Evolutionary conservation across 2,888 invertebrate genomes (phyloP).

Genomic region (Lissocephala sabroskyi): DNA sequence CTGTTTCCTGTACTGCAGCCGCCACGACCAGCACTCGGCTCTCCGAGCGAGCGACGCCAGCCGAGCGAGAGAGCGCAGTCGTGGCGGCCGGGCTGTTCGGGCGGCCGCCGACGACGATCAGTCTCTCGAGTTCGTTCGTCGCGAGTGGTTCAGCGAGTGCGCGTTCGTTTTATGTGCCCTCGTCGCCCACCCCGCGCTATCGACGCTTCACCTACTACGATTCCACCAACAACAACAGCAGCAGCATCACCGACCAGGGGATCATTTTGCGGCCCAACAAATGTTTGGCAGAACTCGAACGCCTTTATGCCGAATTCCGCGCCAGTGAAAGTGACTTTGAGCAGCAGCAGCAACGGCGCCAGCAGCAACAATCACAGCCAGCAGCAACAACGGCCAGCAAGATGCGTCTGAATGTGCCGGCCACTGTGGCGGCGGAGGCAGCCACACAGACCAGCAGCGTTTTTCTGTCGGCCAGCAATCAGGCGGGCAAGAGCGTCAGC

Average conservation of each 20-base stretch:
- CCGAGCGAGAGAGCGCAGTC: slow-evolving; percentile 9
- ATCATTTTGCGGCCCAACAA: slow-evolving; percentile 46
- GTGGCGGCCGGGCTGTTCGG: neutral
- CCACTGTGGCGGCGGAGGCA: slow-evolving; percentile 38
- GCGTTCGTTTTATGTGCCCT: slow-evolving; percentile 17
- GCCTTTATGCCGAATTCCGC: slow-evolving; percentile 68
- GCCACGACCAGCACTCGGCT: slow-evolving; percentile 7
- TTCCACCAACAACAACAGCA: slow-evolving; percentile 18
- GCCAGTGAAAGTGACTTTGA: slow-evolving; percentile 68
- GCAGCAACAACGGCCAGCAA: slow-evolving; percentile 17
- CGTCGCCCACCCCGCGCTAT: slow-evolving; percentile 30
- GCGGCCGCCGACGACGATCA: slow-evolving; percentile 44
- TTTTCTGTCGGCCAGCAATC: slow-evolving; percentile 47
- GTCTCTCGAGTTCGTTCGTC: slow-evolving; percentile 64
- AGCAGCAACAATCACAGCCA: slow-evolving; percentile 15
- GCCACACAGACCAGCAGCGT: slow-evolving; percentile 54
- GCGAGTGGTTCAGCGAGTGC: slow-evolving; percentile 42
- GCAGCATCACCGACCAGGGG: slow-evolving; percentile 3
- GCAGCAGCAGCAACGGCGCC: slow-evolving; percentile 13
- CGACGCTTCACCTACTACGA: slow-evolving; percentile 26
- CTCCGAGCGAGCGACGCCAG: slow-evolving; percentile 8
- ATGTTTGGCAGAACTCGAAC: slow-evolving; percentile 69
- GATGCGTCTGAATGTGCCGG: slow-evolving; percentile 71
- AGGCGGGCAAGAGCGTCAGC: slow-evolving; percentile 35
- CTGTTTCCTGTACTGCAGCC: slow-evolving; percentile 54